These are phyloP conservation scores for Leucophora obtusa DNA, from an alignment of 2,888 invertebrate species.

Conservation along the genomic window DNA sequence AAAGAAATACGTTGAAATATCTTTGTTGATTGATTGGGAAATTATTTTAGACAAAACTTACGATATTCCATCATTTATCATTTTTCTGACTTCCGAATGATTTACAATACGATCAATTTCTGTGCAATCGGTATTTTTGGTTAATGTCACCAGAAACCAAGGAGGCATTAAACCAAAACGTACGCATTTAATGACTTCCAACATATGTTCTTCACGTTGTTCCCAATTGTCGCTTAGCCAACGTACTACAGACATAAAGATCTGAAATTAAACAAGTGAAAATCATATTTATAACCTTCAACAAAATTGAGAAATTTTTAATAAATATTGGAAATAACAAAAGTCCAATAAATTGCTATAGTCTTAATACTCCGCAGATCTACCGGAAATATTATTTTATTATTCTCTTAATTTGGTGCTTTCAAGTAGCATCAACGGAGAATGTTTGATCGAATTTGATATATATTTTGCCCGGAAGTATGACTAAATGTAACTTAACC, in stretches of 20 bases:
- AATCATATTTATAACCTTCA: too few relatives aligned
- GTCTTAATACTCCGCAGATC: too few relatives aligned
- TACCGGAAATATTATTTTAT: too few relatives aligned
- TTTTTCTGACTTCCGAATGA: slow-evolving; percentile 84
- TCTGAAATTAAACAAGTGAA: slow-evolving; percentile 75
- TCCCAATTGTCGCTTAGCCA: slow-evolving; percentile 88
- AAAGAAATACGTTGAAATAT: not conserved
- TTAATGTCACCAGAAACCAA: slow-evolving; percentile 89
- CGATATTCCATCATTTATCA: slow-evolving; percentile 90
- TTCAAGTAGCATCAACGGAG: too few relatives aligned
- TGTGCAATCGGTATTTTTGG: slow-evolving; percentile 85
- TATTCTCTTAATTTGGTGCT: too few relatives aligned
- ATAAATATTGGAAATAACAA: too few relatives aligned
- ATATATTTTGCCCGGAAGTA: too few relatives aligned
- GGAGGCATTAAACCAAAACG: slow-evolving; percentile 89
- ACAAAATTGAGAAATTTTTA: too few relatives aligned
- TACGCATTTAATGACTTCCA: slow-evolving; percentile 84
- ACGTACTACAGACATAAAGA: slow-evolving; percentile 88
- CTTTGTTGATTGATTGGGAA: too few relatives aligned
- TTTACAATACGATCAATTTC: slow-evolving; percentile 85
- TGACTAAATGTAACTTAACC: too few relatives aligned
- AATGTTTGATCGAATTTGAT: too few relatives aligned
- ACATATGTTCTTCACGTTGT: slow-evolving; percentile 80
- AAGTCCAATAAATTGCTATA: too few relatives aligned
- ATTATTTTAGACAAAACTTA: slow-evolving; percentile 78